phyloP scores from a whole-genome alignment of 2,113 vertebrate species.

The Oxyruncus cristatus region DNA sequence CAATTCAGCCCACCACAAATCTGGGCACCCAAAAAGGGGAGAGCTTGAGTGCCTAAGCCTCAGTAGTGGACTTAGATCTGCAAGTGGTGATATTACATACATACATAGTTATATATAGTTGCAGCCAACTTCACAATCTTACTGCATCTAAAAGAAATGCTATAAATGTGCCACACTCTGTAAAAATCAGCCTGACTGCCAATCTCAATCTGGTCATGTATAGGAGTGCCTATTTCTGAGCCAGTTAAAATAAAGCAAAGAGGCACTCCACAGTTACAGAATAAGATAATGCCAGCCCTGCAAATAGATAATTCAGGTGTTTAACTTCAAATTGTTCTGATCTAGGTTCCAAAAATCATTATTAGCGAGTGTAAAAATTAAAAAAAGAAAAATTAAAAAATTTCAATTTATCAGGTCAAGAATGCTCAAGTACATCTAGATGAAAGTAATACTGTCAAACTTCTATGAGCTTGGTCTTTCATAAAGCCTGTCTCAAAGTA shows the following conservation, averaged over 20 bases:
- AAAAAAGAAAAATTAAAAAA: neutral
- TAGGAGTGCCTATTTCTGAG: neutral
- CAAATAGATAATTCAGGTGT: neutral
- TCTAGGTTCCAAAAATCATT: neutral
- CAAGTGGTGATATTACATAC: neutral
- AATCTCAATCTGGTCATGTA: neutral
- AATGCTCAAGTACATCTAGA: neutral
- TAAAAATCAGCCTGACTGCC: slow-evolving; percentile 7
- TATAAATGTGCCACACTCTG: neutral
- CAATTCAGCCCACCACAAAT: neutral
- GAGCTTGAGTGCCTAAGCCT: neutral
- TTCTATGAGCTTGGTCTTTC: neutral
- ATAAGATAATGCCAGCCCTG: neutral
- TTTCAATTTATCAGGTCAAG: neutral
- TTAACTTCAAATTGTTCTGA: neutral
- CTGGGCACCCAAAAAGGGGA: neutral
- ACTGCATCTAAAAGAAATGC: neutral
- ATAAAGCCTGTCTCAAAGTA: neutral
- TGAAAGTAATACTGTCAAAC: neutral
- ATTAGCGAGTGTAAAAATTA: neutral
- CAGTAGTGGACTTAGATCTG: neutral
- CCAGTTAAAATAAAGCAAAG: neutral
- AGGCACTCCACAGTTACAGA: neutral
- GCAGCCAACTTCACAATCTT: neutral
- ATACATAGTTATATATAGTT: neutral